Conservation (phyloP, 1,140 invertebrate genomes). For the Lasioglossum albipes region DNA sequence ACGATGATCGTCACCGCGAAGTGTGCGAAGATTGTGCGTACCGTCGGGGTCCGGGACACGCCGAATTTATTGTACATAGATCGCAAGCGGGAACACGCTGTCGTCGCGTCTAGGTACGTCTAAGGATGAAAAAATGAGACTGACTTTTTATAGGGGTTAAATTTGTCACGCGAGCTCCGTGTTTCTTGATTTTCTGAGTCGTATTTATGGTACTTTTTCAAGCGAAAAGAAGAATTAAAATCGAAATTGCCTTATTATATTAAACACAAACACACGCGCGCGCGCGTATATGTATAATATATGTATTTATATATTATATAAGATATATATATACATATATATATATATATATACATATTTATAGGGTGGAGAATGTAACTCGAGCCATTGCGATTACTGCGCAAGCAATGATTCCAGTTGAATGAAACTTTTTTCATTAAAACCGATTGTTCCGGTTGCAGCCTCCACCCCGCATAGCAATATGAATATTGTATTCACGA, state of each 20-base stretch:
- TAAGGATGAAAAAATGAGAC: slow-evolving; percentile 72
- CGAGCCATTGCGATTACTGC: too few species aligned
- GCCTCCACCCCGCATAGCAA: too few species aligned
- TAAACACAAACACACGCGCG: background rate
- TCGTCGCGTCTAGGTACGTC: slow-evolving; percentile 56
- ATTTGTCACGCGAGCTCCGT: slow-evolving; percentile 43
- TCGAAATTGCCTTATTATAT: slow-evolving; percentile 37
- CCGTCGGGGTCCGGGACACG: slow-evolving; percentile 33
- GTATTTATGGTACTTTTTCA: slow-evolving; percentile 19
- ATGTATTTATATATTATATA: too few species aligned
- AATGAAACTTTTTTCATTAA: too few species aligned
- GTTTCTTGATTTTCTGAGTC: background rate
- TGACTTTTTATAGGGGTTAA: slow-evolving; percentile 75
- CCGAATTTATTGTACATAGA: slow-evolving; percentile 43
- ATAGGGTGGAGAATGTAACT: too few species aligned
- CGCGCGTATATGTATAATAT: too few species aligned
- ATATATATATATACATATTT: too few species aligned
- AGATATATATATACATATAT: too few species aligned
- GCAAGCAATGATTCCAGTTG: too few species aligned
- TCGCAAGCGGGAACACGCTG: slow-evolving; percentile 34
- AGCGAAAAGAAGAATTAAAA: background rate
- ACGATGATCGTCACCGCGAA: too few species aligned
- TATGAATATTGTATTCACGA: too few species aligned
- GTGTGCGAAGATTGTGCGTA: background rate
- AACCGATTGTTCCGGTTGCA: too few species aligned